A percentile compares a stretch with the other conserved stretches of the same genome.
Conservation (phyloP, 2,888 invertebrate species). For the Apamea monoglypha region DNA sequence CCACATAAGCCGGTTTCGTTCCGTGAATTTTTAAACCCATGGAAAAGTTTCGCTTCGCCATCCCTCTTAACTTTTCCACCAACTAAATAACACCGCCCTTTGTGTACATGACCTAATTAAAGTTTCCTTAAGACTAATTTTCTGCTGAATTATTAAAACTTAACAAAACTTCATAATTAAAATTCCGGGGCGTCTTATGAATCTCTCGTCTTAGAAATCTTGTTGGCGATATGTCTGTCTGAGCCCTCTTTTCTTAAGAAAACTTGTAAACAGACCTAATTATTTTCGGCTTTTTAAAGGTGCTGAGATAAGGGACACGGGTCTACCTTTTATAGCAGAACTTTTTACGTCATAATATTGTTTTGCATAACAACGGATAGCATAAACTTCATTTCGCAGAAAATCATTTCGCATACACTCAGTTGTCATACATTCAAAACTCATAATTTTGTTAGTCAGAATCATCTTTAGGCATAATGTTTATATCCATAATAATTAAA, state of each 20-base stretch:
- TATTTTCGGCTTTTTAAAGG: conserved; percentile 55
- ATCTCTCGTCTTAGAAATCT: conserved; percentile 68
- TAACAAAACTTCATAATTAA: conserved; percentile 79
- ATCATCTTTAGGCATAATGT: no score
- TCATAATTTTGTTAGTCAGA: no score
- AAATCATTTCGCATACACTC: no score
- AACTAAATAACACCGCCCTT: conserved; percentile 72
- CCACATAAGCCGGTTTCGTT: conserved; percentile 9
- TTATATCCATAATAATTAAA: no score
- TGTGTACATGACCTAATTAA: conserved; percentile 83
- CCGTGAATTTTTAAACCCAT: conserved; percentile 41
- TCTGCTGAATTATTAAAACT: conserved; percentile 82
- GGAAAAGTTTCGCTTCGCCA: conserved; percentile 41
- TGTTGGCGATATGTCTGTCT: conserved; percentile 65
- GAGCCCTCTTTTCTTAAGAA: conserved; percentile 59
- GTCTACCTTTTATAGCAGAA: no score
- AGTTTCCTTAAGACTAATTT: conserved; percentile 81
- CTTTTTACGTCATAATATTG: no score
- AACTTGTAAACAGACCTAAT: conserved; percentile 64
- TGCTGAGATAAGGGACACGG: conserved; percentile 46
- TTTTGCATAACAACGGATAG: no score
- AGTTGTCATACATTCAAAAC: no score
- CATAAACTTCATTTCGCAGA: no score
- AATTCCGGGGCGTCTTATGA: conserved; percentile 73
- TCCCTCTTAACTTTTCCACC: conserved; percentile 52